A percentile compares a stretch with the other conserved stretches of the same genome.
These are phyloP conservation scores for Mimas tiliae DNA, from an alignment of 2,888 invertebrate genomes.

Conservation along the genomic window DNA sequence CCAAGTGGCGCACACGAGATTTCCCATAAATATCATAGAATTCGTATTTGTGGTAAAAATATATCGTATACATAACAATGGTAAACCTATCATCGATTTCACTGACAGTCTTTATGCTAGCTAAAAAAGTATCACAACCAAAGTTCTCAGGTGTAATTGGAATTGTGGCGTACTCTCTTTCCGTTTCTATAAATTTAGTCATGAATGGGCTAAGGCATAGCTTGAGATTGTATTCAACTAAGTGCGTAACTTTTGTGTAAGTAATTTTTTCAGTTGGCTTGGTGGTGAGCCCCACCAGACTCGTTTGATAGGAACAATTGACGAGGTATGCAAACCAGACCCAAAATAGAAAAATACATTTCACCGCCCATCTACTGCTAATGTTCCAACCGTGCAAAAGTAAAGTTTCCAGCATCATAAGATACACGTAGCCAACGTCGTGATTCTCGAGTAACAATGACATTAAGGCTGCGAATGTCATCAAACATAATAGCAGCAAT, in stretches of 20 bases:
- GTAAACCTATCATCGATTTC: constrained; percentile 48
- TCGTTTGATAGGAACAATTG: constrained; percentile 45
- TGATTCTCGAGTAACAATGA: not conserved
- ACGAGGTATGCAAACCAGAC: constrained; percentile 53
- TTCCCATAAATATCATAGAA: constrained; percentile 50
- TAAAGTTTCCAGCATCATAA: constrained; percentile 39
- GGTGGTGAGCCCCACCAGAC: constrained; percentile 44
- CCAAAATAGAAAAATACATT: constrained; percentile 51
- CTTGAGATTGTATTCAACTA: constrained; percentile 41
- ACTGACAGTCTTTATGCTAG: constrained; percentile 52
- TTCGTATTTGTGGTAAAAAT: constrained; percentile 44
- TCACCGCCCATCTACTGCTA: constrained; percentile 26
- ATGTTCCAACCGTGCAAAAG: constrained; percentile 47
- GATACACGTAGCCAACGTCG: not conserved
- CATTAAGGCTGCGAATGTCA: constrained; percentile 27
- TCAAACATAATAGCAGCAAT: constrained; percentile 42
- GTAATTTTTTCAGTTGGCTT: constrained; percentile 41
- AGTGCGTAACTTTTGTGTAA: constrained; percentile 38
- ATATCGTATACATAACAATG: constrained; percentile 46
- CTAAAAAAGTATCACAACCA: constrained; percentile 39
- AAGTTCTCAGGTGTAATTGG: constrained; percentile 6
- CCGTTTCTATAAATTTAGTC: constrained; percentile 33
- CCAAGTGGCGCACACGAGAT: constrained; percentile 41
- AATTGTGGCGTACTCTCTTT: constrained; percentile 5
- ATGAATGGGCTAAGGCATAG: constrained; percentile 58